Base-by-base conservation (phyloP, 2,888 invertebrate genomes). In the Clepsis dumicolana region DNA sequence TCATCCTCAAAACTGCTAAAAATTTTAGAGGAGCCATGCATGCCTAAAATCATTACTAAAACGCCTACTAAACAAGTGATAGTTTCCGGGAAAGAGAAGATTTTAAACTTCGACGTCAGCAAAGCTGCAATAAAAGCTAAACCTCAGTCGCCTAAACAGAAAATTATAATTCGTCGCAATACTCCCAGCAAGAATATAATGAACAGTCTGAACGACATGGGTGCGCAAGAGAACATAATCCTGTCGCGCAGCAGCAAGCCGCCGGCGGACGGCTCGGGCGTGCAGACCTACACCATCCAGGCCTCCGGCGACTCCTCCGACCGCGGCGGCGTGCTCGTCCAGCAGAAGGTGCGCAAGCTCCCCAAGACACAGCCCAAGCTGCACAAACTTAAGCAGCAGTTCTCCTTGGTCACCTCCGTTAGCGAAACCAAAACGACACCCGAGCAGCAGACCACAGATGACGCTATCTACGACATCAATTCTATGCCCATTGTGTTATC, bases 401-500 rank as follows among this genome's bases (percentile, higher is more conserved):
- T 84, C 63, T 85, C 88, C 14, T 77, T 91, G n/a, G 77, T 87
- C 10, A 72, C 85, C n/a, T 77, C 84, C 10, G 70, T 82, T 12
- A 81, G 76, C 71, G 86, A 89, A 57, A 71, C 73, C 16, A 91
- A 88, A 75, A 71, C 67, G 25, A 52, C 68, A 4, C 70, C 65
- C 21, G 75, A 74, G 56, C 56, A 61, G 12, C 62, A 71, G 4
- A 73, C 70, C 12, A 66, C 81, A 14, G 94, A 94, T 71, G 94
- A 94, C 63, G 81, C 90, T 66, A 86, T 95, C 72, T 95, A 96
- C 73, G 96, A 97, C 81, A 96, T 96, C 38, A 95, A 96, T 83
- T 96, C 96, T 1, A 96, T 96, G 96, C 96, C 96, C 1, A 96
- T 96, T 71, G 96, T 96, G 3, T 83, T 96, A 50, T 95, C 96